phyloP scores from a whole-genome alignment of 2,797 vertebrate genomes.

The Mus caroli region DNA sequence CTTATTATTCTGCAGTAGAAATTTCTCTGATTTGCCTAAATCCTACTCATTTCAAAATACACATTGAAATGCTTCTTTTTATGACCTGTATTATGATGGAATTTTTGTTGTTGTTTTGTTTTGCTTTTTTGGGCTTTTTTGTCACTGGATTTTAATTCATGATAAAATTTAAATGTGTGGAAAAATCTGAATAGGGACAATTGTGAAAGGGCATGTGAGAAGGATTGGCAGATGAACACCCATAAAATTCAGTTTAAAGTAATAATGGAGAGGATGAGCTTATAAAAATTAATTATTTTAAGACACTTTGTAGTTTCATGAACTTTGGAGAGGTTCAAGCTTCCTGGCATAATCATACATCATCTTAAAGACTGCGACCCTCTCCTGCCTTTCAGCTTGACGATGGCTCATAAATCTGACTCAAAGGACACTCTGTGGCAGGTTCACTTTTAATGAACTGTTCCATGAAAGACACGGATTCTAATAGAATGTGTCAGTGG shows the following conservation, averaged over 20 bases:
- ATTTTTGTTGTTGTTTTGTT: background rate
- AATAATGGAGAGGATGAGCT: background rate
- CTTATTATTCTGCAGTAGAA: background rate
- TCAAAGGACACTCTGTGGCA: background rate
- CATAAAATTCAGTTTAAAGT: background rate
- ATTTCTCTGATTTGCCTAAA: background rate
- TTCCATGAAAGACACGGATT: background rate
- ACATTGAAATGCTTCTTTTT: background rate
- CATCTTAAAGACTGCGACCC: background rate
- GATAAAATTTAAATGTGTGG: background rate
- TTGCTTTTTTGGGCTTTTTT: background rate
- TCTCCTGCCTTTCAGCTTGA: background rate
- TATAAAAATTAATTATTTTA: constrained; percentile 52
- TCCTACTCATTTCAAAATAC: background rate
- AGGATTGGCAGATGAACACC: background rate
- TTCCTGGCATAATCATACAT: constrained; percentile 34
- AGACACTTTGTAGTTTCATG: background rate
- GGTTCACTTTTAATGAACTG: background rate
- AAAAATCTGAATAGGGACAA: background rate
- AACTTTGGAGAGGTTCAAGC: background rate
- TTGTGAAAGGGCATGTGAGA: background rate
- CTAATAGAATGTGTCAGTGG: background rate
- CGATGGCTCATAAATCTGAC: background rate
- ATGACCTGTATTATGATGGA: background rate
- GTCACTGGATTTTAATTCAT: background rate